These are phyloP conservation scores for Rhinopomastus cyanomelas DNA, from an alignment of 2,113 vertebrate species.

Conservation along the genomic window DNA sequence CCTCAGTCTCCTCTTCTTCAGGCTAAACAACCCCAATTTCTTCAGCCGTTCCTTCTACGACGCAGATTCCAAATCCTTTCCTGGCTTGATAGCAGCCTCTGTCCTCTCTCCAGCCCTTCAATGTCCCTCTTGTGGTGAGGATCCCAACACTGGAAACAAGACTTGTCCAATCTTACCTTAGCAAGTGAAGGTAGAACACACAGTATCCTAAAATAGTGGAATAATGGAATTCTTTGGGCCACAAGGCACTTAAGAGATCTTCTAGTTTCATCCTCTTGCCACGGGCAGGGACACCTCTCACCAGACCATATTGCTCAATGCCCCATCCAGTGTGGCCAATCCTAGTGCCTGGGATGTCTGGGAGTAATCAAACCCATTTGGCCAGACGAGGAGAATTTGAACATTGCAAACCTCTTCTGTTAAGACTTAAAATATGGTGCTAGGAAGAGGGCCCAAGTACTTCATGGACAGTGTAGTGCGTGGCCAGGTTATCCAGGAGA, in stretches of 20 bases:
- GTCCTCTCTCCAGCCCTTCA: too few relatives aligned
- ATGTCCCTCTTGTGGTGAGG: too few relatives aligned
- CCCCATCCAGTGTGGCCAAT: not conserved
- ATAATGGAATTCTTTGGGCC: not conserved
- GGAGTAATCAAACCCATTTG: not conserved
- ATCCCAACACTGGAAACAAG: too few relatives aligned
- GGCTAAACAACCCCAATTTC: too few relatives aligned
- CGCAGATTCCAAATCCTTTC: too few relatives aligned
- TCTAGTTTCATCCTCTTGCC: not conserved
- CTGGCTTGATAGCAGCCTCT: too few relatives aligned
- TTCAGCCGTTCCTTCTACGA: too few relatives aligned
- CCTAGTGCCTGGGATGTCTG: not conserved
- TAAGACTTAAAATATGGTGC: not conserved
- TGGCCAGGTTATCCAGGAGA: not conserved
- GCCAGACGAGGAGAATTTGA: not conserved
- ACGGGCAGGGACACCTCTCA: not conserved
- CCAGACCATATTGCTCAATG: not conserved
- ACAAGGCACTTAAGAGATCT: not conserved
- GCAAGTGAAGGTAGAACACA: not conserved
- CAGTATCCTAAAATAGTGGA: not conserved
- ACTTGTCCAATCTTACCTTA: not conserved
- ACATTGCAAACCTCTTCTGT: not conserved
- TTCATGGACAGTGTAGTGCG: rapidly evolving
- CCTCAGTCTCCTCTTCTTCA: too few relatives aligned
- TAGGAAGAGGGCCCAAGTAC: not conserved